phyloP scores from a whole-genome alignment of 1,140 invertebrate species.

The Drosophila gunungcola region DNA sequence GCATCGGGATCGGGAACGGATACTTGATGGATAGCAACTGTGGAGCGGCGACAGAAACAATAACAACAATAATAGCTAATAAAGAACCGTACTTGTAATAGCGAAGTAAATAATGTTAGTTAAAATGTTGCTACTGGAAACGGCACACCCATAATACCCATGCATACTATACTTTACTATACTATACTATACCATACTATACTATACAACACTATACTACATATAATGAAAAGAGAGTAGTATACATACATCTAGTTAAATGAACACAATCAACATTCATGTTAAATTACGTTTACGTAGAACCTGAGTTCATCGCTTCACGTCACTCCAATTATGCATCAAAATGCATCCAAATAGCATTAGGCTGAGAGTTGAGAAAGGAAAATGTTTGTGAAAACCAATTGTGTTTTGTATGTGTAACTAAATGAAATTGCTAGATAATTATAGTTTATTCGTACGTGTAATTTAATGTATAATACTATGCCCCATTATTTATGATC shows the following conservation, averaged over 20 bases:
- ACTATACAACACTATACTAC: slow-evolving; percentile 21
- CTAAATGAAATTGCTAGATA: slow-evolving; percentile 80
- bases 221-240: slow-evolving; percentile 47
- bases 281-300: slow-evolving; percentile 47
- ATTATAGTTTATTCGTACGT: slow-evolving; percentile 71
- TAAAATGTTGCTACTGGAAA: slow-evolving; percentile 68
- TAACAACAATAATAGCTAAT: slow-evolving; percentile 82
- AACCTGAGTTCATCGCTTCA: slow-evolving; percentile 69
- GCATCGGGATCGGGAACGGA: not conserved
- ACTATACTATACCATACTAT: slow-evolving; percentile 25
- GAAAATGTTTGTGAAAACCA: slow-evolving; percentile 44
- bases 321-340: slow-evolving; percentile 82
- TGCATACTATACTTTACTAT: slow-evolving; percentile 31
- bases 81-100: slow-evolving; percentile 79
- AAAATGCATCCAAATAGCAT: slow-evolving; percentile 64
- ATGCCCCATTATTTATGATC: slow-evolving; percentile 59
- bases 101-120: slow-evolving; percentile 77
- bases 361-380: slow-evolving; percentile 47
- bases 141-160: slow-evolving; percentile 55
- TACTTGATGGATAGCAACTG: slow-evolving; percentile 33
- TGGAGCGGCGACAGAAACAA: slow-evolving; percentile 73
- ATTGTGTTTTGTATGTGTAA: slow-evolving; percentile 71
- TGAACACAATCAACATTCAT: slow-evolving; percentile 73
- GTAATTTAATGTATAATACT: slow-evolving; percentile 56
- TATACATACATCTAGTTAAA: slow-evolving; percentile 67